Percentiles rank a stretch among this genome's conserved stretches.
phyloP scores from a whole-genome alignment of 2,113 vertebrate species.

The Phalacrocorax carbo region DNA sequence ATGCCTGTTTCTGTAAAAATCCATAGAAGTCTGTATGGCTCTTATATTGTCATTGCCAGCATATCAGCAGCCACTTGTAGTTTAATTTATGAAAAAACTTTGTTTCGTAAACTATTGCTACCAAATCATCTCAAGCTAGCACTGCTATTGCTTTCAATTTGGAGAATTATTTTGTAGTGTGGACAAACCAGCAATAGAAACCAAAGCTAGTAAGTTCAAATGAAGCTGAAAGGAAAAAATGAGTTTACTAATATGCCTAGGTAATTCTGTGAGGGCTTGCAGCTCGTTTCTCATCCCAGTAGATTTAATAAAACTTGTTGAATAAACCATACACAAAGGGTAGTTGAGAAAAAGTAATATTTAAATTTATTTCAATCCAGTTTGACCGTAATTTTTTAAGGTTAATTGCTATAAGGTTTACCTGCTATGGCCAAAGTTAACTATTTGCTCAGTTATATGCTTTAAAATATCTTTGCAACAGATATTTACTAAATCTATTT shows the following conservation, averaged over 20 bases:
- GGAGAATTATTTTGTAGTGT: not conserved
- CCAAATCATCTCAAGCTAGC: not conserved
- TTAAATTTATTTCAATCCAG: not conserved
- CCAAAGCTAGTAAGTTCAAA: not conserved
- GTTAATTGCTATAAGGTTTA: not conserved
- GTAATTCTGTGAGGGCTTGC: constrained; percentile 21
- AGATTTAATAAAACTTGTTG: not conserved
- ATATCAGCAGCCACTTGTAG: not conserved
- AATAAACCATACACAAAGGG: constrained; percentile 35
- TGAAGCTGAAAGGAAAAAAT: not conserved
- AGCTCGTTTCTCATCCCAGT: constrained; percentile 11
- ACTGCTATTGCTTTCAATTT: not conserved
- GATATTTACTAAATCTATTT: not conserved
- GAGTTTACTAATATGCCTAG: constrained; percentile 45
- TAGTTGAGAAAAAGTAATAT: constrained; percentile 22
- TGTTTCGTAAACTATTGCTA: not conserved
- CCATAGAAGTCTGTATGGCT: not conserved
- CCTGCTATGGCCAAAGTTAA: not conserved
- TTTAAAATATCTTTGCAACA: not conserved
- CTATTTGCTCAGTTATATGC: not conserved
- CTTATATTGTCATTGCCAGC: not conserved
- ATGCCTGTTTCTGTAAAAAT: not conserved
- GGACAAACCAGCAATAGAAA: not conserved
- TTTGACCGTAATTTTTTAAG: not conserved
- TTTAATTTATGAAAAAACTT: not conserved